Conservation (phyloP, 2,797 vertebrate genomes). For the Hafferia zeledoni region DNA sequence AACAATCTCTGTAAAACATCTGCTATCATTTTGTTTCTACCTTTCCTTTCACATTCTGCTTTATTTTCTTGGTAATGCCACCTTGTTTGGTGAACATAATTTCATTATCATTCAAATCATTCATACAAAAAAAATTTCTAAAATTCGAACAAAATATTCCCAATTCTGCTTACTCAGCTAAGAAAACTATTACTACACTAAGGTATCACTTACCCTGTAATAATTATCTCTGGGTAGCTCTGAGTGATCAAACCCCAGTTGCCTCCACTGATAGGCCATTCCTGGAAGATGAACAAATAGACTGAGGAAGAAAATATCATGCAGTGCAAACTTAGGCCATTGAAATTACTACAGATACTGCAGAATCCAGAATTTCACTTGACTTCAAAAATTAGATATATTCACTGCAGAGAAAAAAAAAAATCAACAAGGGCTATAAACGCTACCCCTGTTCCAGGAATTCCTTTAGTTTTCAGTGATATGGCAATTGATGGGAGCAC, state of each 20-base stretch:
- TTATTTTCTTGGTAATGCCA: not conserved
- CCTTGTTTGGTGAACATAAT: not conserved
- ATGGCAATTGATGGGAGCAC: accelerated
- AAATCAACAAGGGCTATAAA: not conserved
- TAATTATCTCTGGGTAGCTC: slow-evolving; percentile 98
- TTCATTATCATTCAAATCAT: not conserved
- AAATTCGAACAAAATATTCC: not conserved
- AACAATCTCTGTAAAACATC: not conserved
- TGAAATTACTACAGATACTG: not conserved
- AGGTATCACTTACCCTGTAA: slow-evolving; percentile 90
- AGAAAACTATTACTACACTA: not conserved
- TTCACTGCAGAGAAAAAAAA: not conserved
- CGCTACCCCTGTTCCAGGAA: not conserved
- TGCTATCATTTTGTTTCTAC: not conserved
- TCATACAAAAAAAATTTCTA: not conserved
- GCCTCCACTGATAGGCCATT: slow-evolving; percentile 97
- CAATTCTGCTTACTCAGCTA: not conserved
- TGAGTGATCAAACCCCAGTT: slow-evolving; percentile 98
- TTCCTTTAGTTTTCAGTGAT: not conserved
- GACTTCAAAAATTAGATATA: not conserved
- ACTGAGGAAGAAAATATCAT: slow-evolving; percentile 31
- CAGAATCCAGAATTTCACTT: not conserved
- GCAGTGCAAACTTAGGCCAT: not conserved
- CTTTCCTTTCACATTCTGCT: not conserved
- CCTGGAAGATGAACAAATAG: slow-evolving; percentile 80